Evolutionary conservation across 2,888 invertebrate genomes (phyloP).

Genomic region (Gari tellinella): DNA sequence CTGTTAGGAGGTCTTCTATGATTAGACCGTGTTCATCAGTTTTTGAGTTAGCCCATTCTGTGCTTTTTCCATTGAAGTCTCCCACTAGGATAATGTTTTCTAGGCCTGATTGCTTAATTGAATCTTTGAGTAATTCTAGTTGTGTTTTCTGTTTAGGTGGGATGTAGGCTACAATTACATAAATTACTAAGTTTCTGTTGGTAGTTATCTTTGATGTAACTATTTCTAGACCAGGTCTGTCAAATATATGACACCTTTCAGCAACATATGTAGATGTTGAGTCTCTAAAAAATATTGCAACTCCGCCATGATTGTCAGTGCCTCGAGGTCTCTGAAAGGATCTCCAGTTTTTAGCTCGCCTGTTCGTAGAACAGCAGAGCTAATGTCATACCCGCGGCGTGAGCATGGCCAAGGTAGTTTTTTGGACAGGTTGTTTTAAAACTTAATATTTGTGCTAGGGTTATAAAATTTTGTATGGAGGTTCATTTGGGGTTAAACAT

Average conservation of each 20-base stretch:
- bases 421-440: too few relatives aligned
- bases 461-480: too few relatives aligned
- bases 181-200: neutral
- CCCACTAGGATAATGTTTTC: constrained; percentile 10
- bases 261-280: neutral
- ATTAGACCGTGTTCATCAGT: constrained; percentile 12
- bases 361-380: too few relatives aligned
- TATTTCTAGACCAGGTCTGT: neutral
- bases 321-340: neutral
- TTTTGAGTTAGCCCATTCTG: constrained; percentile 16
- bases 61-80: too few relatives aligned
- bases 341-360: too few relatives aligned
- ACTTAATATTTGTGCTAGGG: too few relatives aligned
- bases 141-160: constrained; percentile 19
- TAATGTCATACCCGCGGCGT: too few relatives aligned
- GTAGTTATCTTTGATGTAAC: neutral
- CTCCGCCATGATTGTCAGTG: constrained; percentile 7
- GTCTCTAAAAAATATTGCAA: neutral
- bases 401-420: too few relatives aligned
- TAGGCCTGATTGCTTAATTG: constrained; percentile 4
- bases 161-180: constrained; percentile 11
- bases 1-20: constrained; percentile 18
- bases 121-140: neutral
- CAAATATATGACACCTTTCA: neutral
- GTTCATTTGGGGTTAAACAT: too few relatives aligned